A percentile compares a stretch with the other conserved stretches of the same genome.
Evolutionary conservation across 2,797 vertebrate species (phyloP).

Genomic region (Lithobates pipiens): DNA sequence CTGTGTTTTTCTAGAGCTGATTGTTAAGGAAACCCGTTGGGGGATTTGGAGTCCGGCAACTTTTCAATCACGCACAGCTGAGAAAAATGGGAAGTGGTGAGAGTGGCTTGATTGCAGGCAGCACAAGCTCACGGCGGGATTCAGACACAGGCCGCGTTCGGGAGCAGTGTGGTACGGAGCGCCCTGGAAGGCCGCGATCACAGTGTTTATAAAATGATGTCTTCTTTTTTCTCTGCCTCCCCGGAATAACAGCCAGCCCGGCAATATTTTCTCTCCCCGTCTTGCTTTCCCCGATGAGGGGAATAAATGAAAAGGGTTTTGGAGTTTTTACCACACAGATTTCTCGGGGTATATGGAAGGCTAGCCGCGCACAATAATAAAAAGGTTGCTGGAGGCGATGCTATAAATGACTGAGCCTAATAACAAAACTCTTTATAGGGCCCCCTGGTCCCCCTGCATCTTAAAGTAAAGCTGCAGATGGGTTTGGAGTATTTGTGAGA

Average conservation of each 20-base stretch:
- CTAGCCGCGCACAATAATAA: not conserved
- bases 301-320: constrained; percentile 1
- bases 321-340: not conserved
- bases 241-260: not conserved
- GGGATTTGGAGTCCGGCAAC: constrained; percentile 22
- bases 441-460: not conserved
- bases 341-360: not conserved
- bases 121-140: constrained; percentile 2
- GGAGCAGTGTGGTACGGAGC: constrained; percentile 1
- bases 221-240: constrained; percentile 26
- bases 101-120: constrained; percentile 36
- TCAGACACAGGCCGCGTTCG: not conserved
- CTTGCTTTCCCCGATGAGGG: not conserved
- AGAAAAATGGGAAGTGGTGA: not conserved
- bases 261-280: not conserved
- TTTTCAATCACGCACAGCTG: constrained; percentile 32
- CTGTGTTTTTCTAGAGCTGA: constrained; percentile 13
- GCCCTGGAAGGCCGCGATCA: not conserved
- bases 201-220: constrained; percentile 39
- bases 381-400: not conserved
- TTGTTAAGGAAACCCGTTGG: constrained; percentile 29
- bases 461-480: too few relatives aligned
- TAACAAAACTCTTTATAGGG: not conserved
- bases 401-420: not conserved
- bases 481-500: too few relatives aligned